Evolutionary conservation across 1,140 invertebrate genomes (phyloP), one percentile per base, ranked within the genome.

Genomic region (Cotesia typhae): DNA sequence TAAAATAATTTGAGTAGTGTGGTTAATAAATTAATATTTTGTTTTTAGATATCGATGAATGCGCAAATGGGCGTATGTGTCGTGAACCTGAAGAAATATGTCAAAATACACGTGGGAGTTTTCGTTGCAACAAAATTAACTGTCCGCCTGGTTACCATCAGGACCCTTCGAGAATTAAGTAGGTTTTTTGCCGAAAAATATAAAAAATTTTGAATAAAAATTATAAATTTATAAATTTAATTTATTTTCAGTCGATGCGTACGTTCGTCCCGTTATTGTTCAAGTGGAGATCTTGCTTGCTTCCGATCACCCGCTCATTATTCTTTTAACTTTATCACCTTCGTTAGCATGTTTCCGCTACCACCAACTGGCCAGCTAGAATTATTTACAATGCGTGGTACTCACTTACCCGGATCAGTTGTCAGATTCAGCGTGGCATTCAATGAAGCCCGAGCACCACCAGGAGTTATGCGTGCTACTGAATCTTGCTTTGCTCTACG

Each of bases 311-410:
- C 96, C 0, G 90, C 94, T 14, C 92, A 93, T 65, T 94, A 93
- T 80, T 96, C 95, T 4, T 96, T 92, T 87, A 97, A 97, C 85
- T 98, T 94, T 83, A 93, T 98, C 73, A 95, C 94, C 0, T 93
- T 98, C 76, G 92, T 94, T 0, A 94, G 94, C 64, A 94, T 95
- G 82, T 85, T 96, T 14, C 91, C 91, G 35, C 89, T 97, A 5
- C 91, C 94, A 0, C 79, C 87, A 1, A 86, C 83, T 72, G 92
- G 90, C 4, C 88, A 89, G 75, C 86, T 94, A 53, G 92, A 95
- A 67, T 85, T 98, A 1, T 98, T 97, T 83, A 96, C 94, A 7
- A 96, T 98, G 91, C 89, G 93, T 70, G 93, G 94, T 0, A 93
- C 94, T 0, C 85, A 90, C 14, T 91, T 92, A 86, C 80, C 88